Evolutionary conservation across 2,113 vertebrate species (phyloP).

Genomic region (Jaculus jaculus): DNA sequence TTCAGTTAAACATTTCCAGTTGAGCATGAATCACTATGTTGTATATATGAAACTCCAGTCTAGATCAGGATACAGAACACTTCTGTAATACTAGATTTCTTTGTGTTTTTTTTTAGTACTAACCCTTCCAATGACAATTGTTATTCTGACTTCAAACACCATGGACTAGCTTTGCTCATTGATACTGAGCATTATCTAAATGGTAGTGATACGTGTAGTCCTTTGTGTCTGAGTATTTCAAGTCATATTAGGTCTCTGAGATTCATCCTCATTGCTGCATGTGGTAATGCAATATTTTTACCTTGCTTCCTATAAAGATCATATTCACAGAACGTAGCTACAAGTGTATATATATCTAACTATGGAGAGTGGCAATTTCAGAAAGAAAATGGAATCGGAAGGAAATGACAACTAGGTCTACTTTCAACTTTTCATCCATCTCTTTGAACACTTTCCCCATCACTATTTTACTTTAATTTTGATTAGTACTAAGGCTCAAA

Average conservation of each 20-base stretch:
- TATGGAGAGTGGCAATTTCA: background rate
- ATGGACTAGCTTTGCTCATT: background rate
- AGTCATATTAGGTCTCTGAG: no score
- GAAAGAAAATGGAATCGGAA: conserved; percentile 7
- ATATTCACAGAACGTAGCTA: background rate
- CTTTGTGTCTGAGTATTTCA: no score
- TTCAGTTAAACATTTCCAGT: background rate
- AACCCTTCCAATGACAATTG: background rate
- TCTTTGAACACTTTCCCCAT: background rate
- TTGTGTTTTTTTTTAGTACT: background rate
- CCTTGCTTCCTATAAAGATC: background rate
- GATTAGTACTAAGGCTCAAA: background rate
- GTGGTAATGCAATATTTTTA: no score
- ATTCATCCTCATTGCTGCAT: no score
- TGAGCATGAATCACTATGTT: background rate
- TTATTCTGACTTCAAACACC: background rate
- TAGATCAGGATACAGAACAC: background rate
- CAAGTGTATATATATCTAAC: background rate
- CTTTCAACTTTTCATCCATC: background rate
- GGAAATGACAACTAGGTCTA: background rate
- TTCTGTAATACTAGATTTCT: background rate
- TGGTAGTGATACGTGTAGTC: background rate
- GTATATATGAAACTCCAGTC: background rate
- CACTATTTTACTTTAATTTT: background rate
- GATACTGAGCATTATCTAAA: background rate